Base-by-base conservation (phyloP, 2,113 vertebrate species). In the Brachyistius frenatus region DNA sequence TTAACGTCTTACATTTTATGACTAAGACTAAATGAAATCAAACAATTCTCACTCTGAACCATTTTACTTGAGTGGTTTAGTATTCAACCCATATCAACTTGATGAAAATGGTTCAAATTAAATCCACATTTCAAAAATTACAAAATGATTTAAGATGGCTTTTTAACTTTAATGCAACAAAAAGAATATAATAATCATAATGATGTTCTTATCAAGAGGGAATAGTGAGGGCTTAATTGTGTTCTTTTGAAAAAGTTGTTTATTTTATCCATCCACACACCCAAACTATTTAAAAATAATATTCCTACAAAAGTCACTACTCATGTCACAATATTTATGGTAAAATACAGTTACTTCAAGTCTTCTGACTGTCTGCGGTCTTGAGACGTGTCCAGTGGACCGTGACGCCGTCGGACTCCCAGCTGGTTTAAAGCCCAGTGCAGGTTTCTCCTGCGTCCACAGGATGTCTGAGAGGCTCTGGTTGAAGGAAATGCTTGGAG, bases 221-320 rank as follows among this genome's bases (percentile, higher is more conserved):
- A 49, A 62, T 35, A 78, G 14, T 15, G 0, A 68, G 23, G 35
- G 77, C 76, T 91, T 94, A 92, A 87, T 80, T 57, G 66, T 91
- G 81, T 88, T 72, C 79, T 47, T 94, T 96, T 96, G 94, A 92
- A 95, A 90, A 96, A 72, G 95, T 95, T 93, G 94, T 97, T 98
- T 97, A 97, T 97, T 97, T 94, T 93, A 95, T 95, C 94, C 90
- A 95, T 96, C 94, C 96, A 96, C 94, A 96, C 95, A 96, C 93
- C 95, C 90, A 23, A 23, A 95, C 94, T 94, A 95, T 94, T 96
- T 94, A 95, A 97, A 97, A 97, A 96, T 95, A 96, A 97, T 94
- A 96, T 94, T 94, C 91, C 94, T 95, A 95, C 94, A 96, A 95
- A 96, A 95, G 95, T 95, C 92, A 93, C 95, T 96, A 97, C 94